These are phyloP conservation scores for Linyphia triangularis DNA, from an alignment of 2,888 invertebrate species.

Conservation along the genomic window DNA sequence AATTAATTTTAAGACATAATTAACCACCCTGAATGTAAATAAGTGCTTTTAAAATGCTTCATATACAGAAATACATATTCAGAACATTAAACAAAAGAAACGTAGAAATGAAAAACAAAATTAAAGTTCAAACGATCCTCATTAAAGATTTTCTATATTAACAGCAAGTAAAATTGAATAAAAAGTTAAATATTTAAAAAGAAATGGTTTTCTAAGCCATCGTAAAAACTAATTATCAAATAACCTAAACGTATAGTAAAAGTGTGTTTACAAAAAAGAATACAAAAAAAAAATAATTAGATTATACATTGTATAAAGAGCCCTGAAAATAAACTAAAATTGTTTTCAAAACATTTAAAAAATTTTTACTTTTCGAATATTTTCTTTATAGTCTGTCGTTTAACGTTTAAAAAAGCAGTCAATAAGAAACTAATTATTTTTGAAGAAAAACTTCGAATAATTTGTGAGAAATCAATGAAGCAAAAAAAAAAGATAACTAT, in stretches of 20 bases:
- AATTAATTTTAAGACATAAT: constrained; percentile 5
- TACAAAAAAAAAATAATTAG: constrained; percentile 21
- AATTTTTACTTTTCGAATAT: too few species aligned
- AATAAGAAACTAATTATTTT: too few species aligned
- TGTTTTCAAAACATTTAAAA: too few species aligned
- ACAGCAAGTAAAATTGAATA: neutral
- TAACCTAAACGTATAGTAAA: constrained; percentile 10
- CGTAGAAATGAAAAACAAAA: neutral
- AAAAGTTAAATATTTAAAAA: constrained; percentile 12
- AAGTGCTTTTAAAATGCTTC: neutral
- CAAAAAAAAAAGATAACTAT: too few species aligned
- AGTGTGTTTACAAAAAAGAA: constrained; percentile 17
- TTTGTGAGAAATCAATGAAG: too few species aligned
- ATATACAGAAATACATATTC: neutral
- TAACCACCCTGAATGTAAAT: neutral
- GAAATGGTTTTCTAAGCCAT: constrained; percentile 14
- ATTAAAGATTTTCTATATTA: constrained; percentile 4
- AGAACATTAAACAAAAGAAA: neutral
- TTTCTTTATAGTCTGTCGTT: too few species aligned
- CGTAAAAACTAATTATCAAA: constrained; percentile 42
- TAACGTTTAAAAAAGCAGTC: too few species aligned
- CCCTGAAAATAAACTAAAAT: constrained; percentile 13
- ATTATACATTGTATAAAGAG: constrained; percentile 18
- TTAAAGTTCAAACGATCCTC: neutral
- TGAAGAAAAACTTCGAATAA: too few species aligned